Evolutionary conservation across 1,140 invertebrate genomes (phyloP), one percentile per base, ranked within the genome.

Genomic region (Hylaeus volcanicus): DNA sequence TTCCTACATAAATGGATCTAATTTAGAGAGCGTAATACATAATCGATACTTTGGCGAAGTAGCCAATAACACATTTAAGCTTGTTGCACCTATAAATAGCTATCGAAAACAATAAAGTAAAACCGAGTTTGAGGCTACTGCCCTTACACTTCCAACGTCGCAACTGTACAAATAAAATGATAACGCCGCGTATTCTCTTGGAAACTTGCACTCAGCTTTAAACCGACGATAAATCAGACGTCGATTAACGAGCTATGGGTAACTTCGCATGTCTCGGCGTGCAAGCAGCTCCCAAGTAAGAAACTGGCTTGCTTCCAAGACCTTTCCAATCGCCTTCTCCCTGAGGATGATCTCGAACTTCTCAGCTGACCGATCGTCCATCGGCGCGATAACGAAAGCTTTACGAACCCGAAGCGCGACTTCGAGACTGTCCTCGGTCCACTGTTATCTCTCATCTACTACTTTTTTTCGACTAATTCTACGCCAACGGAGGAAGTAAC

Each of bases 211-310:
- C 45, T 53, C 71, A 11, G 63, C 39, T 61, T 61, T 70, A 11
- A 71, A 64, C 72, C 63, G 63, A 66, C 61, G 48, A 66, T 81
- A 78, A 86, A 86, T 84, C 83, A 71, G 83, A 75, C 64, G 85
- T 86, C 78, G 85, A 86, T 85, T 85, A 86, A 86, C 74, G 85
- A 75, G 68, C 43, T 55, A 69, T 51, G 65, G 76, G 53, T 65
- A 81, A 75, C 48, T 82, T 82, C 69, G 68, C 69, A 58, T 84
- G 82, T 81, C 73, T 60, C 70, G 55, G 26, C 45, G 63, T 73
- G 64, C 56, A 79, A 48, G 39, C 41, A 37, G 53, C n/a, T 51
- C 2, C 53, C 56, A 82, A 82, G 81, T 74, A 82, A 83, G 70
- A 69, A 82, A 82, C 74, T 87, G 85, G 85, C 71, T 3, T 8